A percentile compares a stretch with the other conserved stretches of the same genome.
phyloP scores from a whole-genome alignment of 2,113 vertebrate genomes.

The Sinocyclocheilus rhinocerous region DNA sequence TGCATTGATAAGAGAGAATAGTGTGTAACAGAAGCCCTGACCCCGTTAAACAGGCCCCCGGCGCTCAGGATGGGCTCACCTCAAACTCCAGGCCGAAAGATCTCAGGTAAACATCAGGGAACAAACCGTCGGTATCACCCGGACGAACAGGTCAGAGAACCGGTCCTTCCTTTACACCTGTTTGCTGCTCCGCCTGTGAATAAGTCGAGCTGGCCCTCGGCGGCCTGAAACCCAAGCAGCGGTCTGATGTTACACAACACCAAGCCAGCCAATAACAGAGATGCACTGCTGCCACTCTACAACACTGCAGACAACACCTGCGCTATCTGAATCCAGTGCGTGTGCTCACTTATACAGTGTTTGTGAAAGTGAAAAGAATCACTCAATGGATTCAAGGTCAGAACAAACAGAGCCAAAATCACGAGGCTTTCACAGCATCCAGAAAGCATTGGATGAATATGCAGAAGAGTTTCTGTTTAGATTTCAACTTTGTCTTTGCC shows the following conservation, averaged over 20 bases:
- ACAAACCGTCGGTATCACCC: background rate
- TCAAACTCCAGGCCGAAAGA: background rate
- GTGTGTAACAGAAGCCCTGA: slow-evolving; percentile 1
- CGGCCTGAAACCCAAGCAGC: slow-evolving; percentile 54
- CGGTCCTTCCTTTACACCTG: slow-evolving; percentile 45
- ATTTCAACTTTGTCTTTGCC: background rate
- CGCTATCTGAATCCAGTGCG: background rate
- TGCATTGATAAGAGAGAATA: background rate
- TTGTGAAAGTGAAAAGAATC: background rate
- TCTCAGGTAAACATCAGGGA: background rate
- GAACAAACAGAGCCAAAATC: background rate
- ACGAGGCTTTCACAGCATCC: background rate
- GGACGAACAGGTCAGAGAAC: background rate
- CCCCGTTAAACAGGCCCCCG: background rate
- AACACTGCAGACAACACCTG: slow-evolving; percentile 19
- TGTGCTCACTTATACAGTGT: background rate
- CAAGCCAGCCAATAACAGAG: slow-evolving; percentile 41
- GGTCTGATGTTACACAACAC: slow-evolving; percentile 59
- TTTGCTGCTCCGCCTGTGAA: slow-evolving; percentile 15
- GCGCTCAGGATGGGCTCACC: background rate
- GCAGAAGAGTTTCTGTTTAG: background rate
- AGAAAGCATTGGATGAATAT: background rate
- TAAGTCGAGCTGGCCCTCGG: slow-evolving; percentile 3
- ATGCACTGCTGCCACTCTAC: background rate
- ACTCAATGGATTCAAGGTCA: background rate